Evolutionary conservation across 1,140 invertebrate genomes (phyloP).

Genomic region (Tribolium madens): DNA sequence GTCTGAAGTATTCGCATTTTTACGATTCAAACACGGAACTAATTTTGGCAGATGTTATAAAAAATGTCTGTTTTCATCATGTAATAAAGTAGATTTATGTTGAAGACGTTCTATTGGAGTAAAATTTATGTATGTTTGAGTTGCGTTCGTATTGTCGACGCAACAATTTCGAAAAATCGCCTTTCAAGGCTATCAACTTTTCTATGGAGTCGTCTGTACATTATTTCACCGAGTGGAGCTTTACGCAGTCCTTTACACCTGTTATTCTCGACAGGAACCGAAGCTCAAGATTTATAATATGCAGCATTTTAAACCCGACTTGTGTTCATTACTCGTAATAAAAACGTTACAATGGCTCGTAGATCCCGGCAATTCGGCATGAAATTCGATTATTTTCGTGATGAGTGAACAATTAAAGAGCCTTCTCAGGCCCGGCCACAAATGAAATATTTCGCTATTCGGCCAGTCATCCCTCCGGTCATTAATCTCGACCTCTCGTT

Average conservation of each 20-base stretch:
- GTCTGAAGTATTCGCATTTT: constrained; percentile 19
- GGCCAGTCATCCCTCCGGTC: constrained; percentile 11
- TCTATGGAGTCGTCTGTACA: constrained; percentile 9
- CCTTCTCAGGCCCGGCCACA: background rate
- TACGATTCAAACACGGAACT: background rate
- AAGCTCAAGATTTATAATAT: constrained; percentile 22
- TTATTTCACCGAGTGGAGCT: constrained; percentile 19
- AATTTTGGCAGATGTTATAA: background rate
- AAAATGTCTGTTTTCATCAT: background rate
- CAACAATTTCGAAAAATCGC: constrained; percentile 1
- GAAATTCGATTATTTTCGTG: constrained; percentile 24
- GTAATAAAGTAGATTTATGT: background rate
- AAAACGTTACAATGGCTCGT: background rate
- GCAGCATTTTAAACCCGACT: background rate
- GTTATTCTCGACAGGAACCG: constrained; percentile 14
- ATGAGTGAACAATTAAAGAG: constrained; percentile 9
- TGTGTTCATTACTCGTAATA: background rate
- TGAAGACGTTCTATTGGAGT: background rate
- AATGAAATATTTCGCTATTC: constrained; percentile 11
- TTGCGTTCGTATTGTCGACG: background rate
- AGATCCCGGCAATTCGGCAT: background rate
- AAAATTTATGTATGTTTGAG: background rate
- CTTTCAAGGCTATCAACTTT: constrained; percentile 18
- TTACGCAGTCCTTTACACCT: constrained; percentile 30
- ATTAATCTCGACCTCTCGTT: constrained; percentile 5